Evolutionary conservation across 2,888 invertebrate species (phyloP), one percentile per base, ranked within the genome.

Genomic region (Trichopria drosophilae): DNA sequence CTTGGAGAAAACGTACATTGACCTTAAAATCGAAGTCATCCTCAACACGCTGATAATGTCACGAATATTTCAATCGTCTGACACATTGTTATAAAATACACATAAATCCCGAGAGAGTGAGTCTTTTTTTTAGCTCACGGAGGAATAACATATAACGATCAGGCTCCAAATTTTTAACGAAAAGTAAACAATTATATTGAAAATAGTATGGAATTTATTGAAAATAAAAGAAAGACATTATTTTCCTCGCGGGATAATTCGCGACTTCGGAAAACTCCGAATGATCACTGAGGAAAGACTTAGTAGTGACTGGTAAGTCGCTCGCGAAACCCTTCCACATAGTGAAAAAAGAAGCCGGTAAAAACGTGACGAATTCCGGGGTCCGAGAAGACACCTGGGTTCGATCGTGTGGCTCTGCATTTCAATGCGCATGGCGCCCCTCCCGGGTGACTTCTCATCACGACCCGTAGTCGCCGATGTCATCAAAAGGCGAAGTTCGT

Each of bases 291-390:
- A 61, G 46, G 58, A 57, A 57, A 52, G 51, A 48, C 49, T 40
- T 44, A 49, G 45, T 32, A 41, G 45, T 44, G 54, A 53, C 55
- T 47, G 52, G 24, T 22, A 45, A 26, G 23, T 22, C 16, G n/a
- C n/a, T n/a, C n/a, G n/a, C 31, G n/a, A 28, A 48, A 54, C 58
- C 59, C 58, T 63, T 50, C 57, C 50, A 54, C 51, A n/a, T n/a
- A n/a, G 53, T 45, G 49, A 60, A 60, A 60, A 57, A 59, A 57
- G 50, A 57, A 42, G 53, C 57, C 16, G 36, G 50, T 51, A 45
- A 60, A 59, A 55, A 69, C 67, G 69, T 66, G 67, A 68, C 57
- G 65, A 63, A 68, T 64, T 65, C 63, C 63, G 51, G 51, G 48
- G 55, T 58, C 59, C 47, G 50, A 53, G 57, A 57, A 63, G 59